phyloP scores from a whole-genome alignment of 2,797 vertebrate genomes.

The Lycodopsis pacificus region DNA sequence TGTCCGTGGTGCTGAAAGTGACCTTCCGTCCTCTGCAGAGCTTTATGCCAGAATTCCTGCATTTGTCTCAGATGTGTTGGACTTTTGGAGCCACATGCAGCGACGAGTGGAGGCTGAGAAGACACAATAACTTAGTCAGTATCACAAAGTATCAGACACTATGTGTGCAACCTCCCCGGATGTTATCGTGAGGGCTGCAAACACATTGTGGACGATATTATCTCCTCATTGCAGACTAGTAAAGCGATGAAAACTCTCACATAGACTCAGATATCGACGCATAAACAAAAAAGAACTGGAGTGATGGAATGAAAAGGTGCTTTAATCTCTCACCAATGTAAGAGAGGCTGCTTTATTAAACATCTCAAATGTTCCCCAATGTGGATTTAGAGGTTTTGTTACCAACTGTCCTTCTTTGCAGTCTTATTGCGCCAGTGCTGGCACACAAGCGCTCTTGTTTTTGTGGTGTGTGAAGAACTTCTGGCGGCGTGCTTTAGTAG shows the following conservation, averaged over 20 bases:
- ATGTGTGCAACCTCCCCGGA: background rate
- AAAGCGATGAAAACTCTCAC: background rate
- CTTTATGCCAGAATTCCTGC: conserved; percentile 9
- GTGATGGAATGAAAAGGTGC: background rate
- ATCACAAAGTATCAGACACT: conserved; percentile 18
- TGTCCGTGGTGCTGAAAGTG: conserved; percentile 78
- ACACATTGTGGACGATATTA: background rate
- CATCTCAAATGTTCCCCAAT: conserved; percentile 13
- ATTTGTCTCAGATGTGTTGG: background rate
- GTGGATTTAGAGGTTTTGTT: conserved; percentile 21
- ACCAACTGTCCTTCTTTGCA: conserved; percentile 55
- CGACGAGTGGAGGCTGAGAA: background rate
- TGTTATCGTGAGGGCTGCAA: background rate
- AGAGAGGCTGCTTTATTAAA: background rate
- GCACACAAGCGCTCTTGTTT: conserved; percentile 75
- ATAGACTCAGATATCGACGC: background rate
- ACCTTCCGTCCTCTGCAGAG: conserved; percentile 37
- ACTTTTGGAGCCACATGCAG: conserved; percentile 1
- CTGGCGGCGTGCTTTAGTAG: conserved; percentile 83
- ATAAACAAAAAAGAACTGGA: background rate
- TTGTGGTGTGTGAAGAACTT: conserved; percentile 81
- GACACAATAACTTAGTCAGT: conserved; percentile 6
- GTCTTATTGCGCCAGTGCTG: conserved; percentile 80
- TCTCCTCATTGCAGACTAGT: background rate
- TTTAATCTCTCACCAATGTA: conserved; percentile 15